These are phyloP conservation scores for Lagopus muta DNA, from an alignment of 2,113 vertebrate genomes.

Conservation along the genomic window DNA sequence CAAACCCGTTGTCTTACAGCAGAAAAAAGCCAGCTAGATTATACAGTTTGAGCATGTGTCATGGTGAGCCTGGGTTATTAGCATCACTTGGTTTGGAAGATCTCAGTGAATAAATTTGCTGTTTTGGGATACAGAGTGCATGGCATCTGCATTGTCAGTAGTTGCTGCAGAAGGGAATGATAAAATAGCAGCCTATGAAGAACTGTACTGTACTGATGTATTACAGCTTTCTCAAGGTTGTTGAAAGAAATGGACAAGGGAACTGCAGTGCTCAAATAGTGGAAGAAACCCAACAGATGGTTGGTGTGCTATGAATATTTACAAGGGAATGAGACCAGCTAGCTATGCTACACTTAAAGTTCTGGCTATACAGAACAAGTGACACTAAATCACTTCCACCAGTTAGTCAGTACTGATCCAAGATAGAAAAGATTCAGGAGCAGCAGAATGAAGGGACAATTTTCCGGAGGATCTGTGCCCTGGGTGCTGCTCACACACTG, in stretches of 20 bases:
- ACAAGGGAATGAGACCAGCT: neutral
- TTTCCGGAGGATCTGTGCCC: neutral
- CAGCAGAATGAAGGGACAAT: neutral
- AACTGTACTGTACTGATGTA: neutral
- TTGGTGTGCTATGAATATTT: neutral
- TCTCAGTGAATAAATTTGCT: constrained; percentile 44
- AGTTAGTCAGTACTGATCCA: neutral
- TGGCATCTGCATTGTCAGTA: constrained; percentile 12
- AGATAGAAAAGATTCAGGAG: neutral
- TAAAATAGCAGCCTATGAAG: neutral
- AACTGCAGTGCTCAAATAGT: neutral
- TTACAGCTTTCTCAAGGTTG: neutral
- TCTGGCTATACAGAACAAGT: neutral
- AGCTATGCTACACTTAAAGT: neutral
- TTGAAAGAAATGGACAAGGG: neutral
- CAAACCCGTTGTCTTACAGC: neutral
- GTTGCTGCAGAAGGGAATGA: neutral
- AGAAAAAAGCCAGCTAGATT: constrained; percentile 14
- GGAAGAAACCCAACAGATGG: neutral
- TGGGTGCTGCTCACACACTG: neutral
- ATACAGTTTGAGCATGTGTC: neutral
- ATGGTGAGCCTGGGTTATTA: constrained; percentile 47
- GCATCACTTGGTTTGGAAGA: neutral
- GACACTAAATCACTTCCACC: neutral
- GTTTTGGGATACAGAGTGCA: constrained; percentile 38